These are phyloP conservation scores for Thereva nobilitata DNA, from an alignment of 2,888 invertebrate species.

Conservation along the genomic window DNA sequence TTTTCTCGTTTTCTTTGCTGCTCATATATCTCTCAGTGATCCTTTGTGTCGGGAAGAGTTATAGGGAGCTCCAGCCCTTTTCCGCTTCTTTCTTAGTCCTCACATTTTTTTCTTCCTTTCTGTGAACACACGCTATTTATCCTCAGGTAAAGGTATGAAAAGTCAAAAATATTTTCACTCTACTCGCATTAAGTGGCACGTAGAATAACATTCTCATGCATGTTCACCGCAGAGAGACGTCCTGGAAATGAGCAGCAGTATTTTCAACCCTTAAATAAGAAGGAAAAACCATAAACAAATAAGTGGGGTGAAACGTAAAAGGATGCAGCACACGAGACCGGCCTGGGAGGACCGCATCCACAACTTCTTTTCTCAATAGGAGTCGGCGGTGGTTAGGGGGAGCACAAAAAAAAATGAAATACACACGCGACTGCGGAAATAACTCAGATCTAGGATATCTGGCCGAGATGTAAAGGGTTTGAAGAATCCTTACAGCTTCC, in stretches of 20 bases:
- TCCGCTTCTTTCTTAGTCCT: slow-evolving; percentile 16
- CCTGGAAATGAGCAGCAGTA: background rate
- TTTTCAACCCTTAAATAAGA: slow-evolving; percentile 16
- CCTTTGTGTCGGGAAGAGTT: slow-evolving; percentile 27
- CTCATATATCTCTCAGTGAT: slow-evolving; percentile 31
- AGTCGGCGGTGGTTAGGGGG: too few species aligned
- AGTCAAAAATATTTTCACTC: slow-evolving; percentile 34
- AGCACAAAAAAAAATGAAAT: slow-evolving; percentile 4
- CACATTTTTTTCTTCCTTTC: background rate
- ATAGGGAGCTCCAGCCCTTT: slow-evolving; percentile 17
- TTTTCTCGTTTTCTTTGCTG: slow-evolving; percentile 30
- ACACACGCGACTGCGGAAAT: slow-evolving; percentile 14
- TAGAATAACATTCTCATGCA: slow-evolving; percentile 18
- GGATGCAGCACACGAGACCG: slow-evolving; percentile 13
- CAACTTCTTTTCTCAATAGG: background rate
- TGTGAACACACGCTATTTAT: slow-evolving; percentile 12
- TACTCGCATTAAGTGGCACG: slow-evolving; percentile 25
- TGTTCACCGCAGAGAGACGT: background rate
- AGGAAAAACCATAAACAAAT: slow-evolving; percentile 1
- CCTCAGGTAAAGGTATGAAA: slow-evolving; percentile 22
- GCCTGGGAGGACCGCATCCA: background rate
- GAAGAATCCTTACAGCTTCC: background rate
- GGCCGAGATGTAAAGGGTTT: slow-evolving; percentile 3
- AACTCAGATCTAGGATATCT: slow-evolving; percentile 14
- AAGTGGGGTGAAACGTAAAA: background rate